Percentiles rank a stretch among this genome's conserved stretches.
phyloP scores from a whole-genome alignment of 2,797 vertebrate genomes.

The Tamandua tetradactyla region DNA sequence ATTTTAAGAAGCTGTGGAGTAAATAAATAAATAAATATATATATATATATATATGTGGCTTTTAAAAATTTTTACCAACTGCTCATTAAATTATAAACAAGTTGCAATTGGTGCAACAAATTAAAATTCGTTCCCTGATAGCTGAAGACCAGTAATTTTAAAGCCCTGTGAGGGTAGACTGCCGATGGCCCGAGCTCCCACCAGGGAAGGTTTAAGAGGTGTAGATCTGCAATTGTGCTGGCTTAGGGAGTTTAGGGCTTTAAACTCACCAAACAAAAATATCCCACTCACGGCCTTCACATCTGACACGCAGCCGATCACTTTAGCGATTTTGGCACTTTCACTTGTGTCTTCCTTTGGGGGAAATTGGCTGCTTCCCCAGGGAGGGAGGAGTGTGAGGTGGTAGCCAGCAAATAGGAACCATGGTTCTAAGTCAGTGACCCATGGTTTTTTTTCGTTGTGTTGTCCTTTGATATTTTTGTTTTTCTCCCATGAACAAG shows the following conservation, averaged over 20 bases:
- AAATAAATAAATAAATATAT: neutral
- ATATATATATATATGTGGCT: no score
- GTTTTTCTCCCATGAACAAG: neutral
- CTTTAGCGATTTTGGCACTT: neutral
- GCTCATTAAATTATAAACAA: constrained; percentile 1
- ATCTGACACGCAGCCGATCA: neutral
- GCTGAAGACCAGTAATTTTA: neutral
- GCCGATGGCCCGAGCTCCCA: neutral
- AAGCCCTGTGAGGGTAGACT: neutral
- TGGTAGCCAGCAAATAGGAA: neutral
- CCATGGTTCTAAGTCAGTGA: neutral
- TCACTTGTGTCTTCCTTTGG: no score
- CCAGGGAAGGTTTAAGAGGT: neutral
- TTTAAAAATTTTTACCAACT: no score
- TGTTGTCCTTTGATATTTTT: neutral
- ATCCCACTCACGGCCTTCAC: neutral
- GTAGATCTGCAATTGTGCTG: neutral
- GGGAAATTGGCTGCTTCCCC: neutral
- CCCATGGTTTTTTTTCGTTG: neutral
- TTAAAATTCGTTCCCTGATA: constrained; percentile 3
- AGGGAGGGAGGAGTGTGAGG: neutral
- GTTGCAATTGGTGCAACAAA: neutral
- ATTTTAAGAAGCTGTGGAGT: neutral
- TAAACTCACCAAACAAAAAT: neutral
- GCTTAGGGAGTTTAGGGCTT: neutral